Evolutionary conservation across 2,797 vertebrate genomes (phyloP), one percentile per base, ranked within the genome.

Genomic region (Remorina albescens): DNA sequence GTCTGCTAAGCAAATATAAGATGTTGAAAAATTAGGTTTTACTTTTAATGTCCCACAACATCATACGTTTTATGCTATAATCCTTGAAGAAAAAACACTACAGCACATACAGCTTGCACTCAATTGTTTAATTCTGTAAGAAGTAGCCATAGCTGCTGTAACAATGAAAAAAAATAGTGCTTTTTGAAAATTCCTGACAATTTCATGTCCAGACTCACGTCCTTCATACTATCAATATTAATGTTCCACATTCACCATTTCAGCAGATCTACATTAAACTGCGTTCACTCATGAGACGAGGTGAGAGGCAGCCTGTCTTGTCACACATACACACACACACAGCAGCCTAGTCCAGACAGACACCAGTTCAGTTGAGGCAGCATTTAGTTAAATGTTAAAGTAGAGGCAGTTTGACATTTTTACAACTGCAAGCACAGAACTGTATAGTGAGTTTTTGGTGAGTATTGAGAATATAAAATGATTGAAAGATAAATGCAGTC

Each of bases 131-230:
- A 87, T 93, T 86, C 63, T 67, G 65, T 70, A 63, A 83, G 61
- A 89, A 81, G 73, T 71, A 87, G 44, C 57, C n/a, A n/a, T n/a
- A n/a, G n/a, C 16, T 0, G 0, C 65, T 81, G 64, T 56, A 71
- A 88, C 67, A 81, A 74, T 90, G 71, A 81, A 87, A 81, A 87
- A 81, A 91, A 81, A 88, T 80, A 89, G 80, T 88, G 78, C 81
- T 81, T 42, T 74, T 74, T 85, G 69, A 75, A 88, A 82, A 71
- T 30, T 44, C 39, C 57, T 60, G 74, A 86, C 64, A 89, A 75
- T 63, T 58, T 74, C 39, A 49, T 41, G 67, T 54, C 41, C 64
- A 89, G 76, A 60, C 61, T 74, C 34, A 49, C 37, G 65, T 54
- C 41, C 34, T 66, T 80, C 10, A 26, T 61, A 57, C 61, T 37